Base-by-base conservation (phyloP, 2,888 invertebrate genomes). In the Phyllotreta cruciferae region DNA sequence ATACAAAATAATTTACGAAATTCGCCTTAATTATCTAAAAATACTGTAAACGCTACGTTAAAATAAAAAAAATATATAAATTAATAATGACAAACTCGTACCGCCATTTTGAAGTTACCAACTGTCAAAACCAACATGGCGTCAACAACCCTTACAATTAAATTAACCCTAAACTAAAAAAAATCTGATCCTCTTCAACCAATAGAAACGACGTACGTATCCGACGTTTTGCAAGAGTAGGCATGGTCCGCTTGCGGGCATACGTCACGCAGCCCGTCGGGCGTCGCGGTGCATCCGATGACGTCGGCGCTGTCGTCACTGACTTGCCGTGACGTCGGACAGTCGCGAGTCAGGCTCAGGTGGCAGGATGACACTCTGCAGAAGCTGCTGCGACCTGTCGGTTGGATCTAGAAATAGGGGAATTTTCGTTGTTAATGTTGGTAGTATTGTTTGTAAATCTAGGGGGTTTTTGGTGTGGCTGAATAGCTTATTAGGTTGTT, bases 221-320 rank as follows among this genome's bases (percentile, higher is more conserved):
- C 64, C 11, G 69, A 69, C 5, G 63, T 58, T 37, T 45, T 63
- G 49, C 83, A 83, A 9, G 78, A 77, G 64, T 79, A 79, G 0
- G 78, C 77, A 63, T 78, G 79, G 7, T 75, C 81, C 6, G 83
- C 82, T 10, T 76, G 73, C 2, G 83, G 83, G 66, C 84, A 84
- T 5, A 78, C 73, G 9, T 73, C 69, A 62, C 82, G 80, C 74
- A 83, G 82, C 34, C 78, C 73, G 2, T 73, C 69, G 0, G 82
- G 77, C 63, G 64, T 56, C 6, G 69, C 57, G 41, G 64, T 69
- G 55, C 75, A 75, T 1, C 69, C 74, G 0, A 73, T 67, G 3
- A 73, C 67, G 8, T 10, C 35, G 3, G 39, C 70, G 70, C 52
- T 34, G 34, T 60, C 63, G 53, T 68, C 64, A 11, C 60, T 66